Base-by-base conservation (phyloP, 2,888 invertebrate genomes). In the Agonopterix alstromeriana region DNA sequence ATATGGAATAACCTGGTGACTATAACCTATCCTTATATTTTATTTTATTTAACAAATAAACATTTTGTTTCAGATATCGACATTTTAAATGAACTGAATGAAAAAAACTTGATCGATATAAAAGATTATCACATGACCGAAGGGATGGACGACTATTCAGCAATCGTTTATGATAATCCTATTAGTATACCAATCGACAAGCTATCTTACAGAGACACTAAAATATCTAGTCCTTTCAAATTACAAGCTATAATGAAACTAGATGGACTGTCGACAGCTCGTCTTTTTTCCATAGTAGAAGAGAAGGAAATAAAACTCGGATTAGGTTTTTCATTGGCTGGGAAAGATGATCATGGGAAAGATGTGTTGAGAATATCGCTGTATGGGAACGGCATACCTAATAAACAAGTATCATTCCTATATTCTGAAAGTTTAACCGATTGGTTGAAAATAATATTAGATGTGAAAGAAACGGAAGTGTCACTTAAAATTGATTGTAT, bases 251-350 rank as follows among this genome's bases (percentile, higher is more conserved):
- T 57, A 36, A 72, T 80, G 36, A 75, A 70, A 53, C 50, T 75
- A 1, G 56, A 65, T 5, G 49, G 53, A 10, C 46, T 50, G 3
- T 49, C 48, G n/a, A 47, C 55, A 0, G 54, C 71, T 7, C 79
- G 73, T 46, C 43, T 83, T 4, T 83, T 86, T 54, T 68, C 74
- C 1, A 67, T 85, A 48, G 58, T 60, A 17, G 58, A 73, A 51
- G 45, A 55, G 3, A 47, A 0, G 38, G 43, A 0, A 46, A 46
- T 0, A 47, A 51, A 1, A 61, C 42, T 82, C 4, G 63, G 60
- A 5, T 10, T 83, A 2, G 70, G 70, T 46, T 56, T 82, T 2
- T 53, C 54, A 0, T 53, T 56, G 5, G 54, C 45, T 3, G 52
- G 47, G 1, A 10, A 7, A 1, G 35, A 56, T 4, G 5, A n/a